Percentiles rank a stretch among this genome's conserved stretches.
Conservation (phyloP, 2,888 invertebrate species). For the Aplocera efformata region DNA sequence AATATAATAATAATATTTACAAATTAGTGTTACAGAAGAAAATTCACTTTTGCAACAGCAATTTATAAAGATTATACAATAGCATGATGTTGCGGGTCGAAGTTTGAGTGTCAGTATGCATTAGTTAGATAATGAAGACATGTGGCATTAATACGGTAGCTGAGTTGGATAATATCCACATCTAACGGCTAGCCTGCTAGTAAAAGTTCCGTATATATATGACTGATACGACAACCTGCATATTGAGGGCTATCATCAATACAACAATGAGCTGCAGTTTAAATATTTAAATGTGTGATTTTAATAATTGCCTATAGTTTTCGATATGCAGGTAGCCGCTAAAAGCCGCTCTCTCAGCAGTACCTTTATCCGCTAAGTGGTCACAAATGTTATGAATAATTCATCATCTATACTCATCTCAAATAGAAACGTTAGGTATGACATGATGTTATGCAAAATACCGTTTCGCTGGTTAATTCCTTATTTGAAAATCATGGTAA, state of each 20-base stretch:
- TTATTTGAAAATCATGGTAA: slow-evolving; percentile 4
- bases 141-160: slow-evolving; percentile 16
- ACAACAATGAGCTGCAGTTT: no score
- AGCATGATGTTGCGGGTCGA: slow-evolving; percentile 14
- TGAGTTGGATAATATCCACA: background rate
- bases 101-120: slow-evolving; percentile 13
- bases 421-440: slow-evolving; percentile 16
- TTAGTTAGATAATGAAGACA: slow-evolving; percentile 10
- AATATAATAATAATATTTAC: no score
- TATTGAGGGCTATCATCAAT: no score
- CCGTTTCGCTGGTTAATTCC: slow-evolving; percentile 2
- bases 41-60: slow-evolving; percentile 25
- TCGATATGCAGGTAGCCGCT: no score
- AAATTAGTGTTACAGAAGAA: slow-evolving; percentile 16
- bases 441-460: slow-evolving; percentile 17
- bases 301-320: no score
- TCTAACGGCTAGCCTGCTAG: slow-evolving; percentile 3
- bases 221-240: no score
- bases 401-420: slow-evolving; percentile 4
- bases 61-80: slow-evolving; percentile 25
- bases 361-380: slow-evolving; percentile 4
- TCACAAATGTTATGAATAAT: slow-evolving; percentile 10
- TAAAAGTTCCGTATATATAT: no score
- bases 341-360: background rate
- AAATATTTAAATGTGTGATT: no score